phyloP scores from a whole-genome alignment of 1,140 invertebrate genomes.

The Saxidomus purpurata region DNA sequence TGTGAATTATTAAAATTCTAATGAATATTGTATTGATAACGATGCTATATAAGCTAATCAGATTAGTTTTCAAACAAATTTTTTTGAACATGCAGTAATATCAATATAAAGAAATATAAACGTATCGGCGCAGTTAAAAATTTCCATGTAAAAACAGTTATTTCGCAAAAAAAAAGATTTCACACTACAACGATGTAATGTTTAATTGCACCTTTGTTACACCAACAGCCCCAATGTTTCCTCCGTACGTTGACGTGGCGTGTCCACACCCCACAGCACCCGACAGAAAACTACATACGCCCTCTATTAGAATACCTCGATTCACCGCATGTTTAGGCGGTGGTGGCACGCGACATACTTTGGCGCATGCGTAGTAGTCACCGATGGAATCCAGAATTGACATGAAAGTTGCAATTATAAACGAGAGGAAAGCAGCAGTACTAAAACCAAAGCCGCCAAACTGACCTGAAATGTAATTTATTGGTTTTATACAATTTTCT shows the following conservation, averaged over 20 bases:
- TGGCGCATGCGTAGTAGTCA: conserved; percentile 80
- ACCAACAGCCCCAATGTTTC: conserved; percentile 96
- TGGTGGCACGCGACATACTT: conserved; percentile 76
- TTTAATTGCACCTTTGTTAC: conserved; percentile 82
- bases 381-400: conserved; percentile 78
- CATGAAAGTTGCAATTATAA: conserved; percentile 68
- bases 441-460: conserved; percentile 68
- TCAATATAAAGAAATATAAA: too few species aligned
- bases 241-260: conserved; percentile 93
- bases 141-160: too few species aligned
- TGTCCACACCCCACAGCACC: conserved; percentile 94
- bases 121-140: too few species aligned
- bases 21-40: too few species aligned
- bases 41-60: too few species aligned
- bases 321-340: conserved; percentile 83
- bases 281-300: conserved; percentile 93
- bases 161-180: too few species aligned
- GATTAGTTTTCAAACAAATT: too few species aligned
- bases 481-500: too few species aligned
- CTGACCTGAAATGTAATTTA: conserved; percentile 68
- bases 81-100: too few species aligned
- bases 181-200: too few species aligned
- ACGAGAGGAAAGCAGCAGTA: conserved; percentile 55
- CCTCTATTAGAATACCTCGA: conserved; percentile 93
- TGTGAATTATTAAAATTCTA: too few species aligned